Percentiles rank a stretch among this genome's conserved stretches.
Evolutionary conservation across 2,113 vertebrate species (phyloP).

Genomic region (Willisornis vidua): DNA sequence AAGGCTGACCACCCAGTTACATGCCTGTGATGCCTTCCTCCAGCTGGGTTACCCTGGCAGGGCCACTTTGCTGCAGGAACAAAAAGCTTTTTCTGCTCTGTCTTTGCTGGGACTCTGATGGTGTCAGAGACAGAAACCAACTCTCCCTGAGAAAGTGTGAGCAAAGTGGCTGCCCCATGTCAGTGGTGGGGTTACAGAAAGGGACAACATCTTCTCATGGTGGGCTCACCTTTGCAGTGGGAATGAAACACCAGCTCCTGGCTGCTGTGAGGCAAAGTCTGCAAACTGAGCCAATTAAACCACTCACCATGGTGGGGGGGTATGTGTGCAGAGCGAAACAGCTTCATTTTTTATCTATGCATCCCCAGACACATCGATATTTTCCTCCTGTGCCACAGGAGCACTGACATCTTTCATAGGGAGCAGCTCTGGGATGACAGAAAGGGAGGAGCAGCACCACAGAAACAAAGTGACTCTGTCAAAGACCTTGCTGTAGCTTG

Average conservation of each 20-base stretch:
- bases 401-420: neutral
- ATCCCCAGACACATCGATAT: neutral
- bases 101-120: neutral
- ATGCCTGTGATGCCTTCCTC: neutral
- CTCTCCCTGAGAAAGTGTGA: neutral
- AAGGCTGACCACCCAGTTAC: neutral
- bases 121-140: neutral
- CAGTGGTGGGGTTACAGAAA: neutral
- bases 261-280: neutral
- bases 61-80: neutral
- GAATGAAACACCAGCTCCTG: neutral
- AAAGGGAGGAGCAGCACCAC: neutral
- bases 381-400: neutral
- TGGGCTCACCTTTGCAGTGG: neutral
- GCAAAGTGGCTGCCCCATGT: neutral
- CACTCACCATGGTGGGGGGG: rapidly evolving
- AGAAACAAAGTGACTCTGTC: rapidly evolving
- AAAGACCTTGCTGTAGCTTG: neutral
- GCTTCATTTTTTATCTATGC: neutral
- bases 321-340: neutral
- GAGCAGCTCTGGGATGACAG: neutral
- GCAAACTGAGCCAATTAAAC: neutral
- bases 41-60: neutral
- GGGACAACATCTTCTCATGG: neutral
- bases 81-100: neutral